Evolutionary conservation across 2,888 invertebrate genomes (phyloP), one percentile per base, ranked within the genome.

Genomic region (Seladonia tumulorum): DNA sequence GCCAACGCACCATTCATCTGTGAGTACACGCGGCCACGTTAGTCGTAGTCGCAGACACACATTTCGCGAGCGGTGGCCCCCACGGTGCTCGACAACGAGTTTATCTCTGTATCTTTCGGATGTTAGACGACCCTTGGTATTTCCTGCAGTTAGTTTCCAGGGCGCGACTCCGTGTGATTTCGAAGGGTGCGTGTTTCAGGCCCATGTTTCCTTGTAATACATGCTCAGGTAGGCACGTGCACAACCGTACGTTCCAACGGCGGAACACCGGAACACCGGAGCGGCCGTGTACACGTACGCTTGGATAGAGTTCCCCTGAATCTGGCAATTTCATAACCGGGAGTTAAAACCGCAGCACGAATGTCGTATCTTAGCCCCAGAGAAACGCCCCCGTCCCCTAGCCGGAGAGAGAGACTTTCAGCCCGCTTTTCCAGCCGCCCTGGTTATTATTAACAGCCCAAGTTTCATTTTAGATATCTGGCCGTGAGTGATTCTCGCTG

Each of bases 301-400:
- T 18, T 73, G 84, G 87, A 87, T 83, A 88, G 77, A 87, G 88
- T 86, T 90, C 91, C 88, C 92, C 92, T 91, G 93, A 93, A 91
- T 94, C 92, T 92, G 92, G 93, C 92, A 93, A 93, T 95, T 94
- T 94, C 94, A 93, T 94, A 94, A 94, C 93, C 93, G 92, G 91
- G 93, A 95, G 94, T 95, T 95, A 94, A 95, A 95, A 95, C 94
- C 94, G 89, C 94, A 93, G 93, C 93, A 91, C 93, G 93, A 94
- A 92, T 94, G 94, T 94, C 95, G 93, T 95, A 94, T 95, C 94
- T 95, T 94, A 93, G 87, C 79, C 83, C 85, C 82, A 8, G 53
- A 53, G 53, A 53, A 53, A 53, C 53, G 53, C 53, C 76, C 79
- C 81, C 82, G 63, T 79, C 81, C 80, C 83, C 86, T 74, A 66